phyloP scores from a whole-genome alignment of 2,797 vertebrate genomes.

The Etheostoma nigrum region DNA sequence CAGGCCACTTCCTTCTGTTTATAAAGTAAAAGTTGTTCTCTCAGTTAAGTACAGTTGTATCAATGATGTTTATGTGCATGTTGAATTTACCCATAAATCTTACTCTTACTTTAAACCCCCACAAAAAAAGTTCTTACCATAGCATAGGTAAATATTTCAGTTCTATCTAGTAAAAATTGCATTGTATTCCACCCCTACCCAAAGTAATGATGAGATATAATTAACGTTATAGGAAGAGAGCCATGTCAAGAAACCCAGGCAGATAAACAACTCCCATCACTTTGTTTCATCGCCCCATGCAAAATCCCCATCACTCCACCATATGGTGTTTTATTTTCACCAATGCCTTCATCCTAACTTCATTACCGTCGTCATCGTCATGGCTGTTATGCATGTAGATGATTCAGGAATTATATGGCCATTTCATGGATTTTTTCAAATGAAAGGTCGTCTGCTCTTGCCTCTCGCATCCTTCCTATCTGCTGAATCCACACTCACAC shows the following conservation, averaged over 20 bases:
- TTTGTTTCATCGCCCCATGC: constrained; percentile 1
- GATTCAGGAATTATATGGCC: no score
- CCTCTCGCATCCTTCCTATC: background rate
- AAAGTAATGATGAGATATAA: no score
- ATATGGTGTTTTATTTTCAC: background rate
- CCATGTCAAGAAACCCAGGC: no score
- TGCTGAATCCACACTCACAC: constrained; percentile 21
- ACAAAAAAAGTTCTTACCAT: background rate
- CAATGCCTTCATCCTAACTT: background rate
- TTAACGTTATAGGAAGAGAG: no score
- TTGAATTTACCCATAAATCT: constrained; percentile 1
- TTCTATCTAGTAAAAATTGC: no score
- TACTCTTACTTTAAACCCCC: background rate
- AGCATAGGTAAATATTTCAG: background rate
- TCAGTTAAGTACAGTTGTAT: background rate
- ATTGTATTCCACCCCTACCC: no score
- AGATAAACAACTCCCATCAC: no score
- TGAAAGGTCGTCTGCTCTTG: background rate
- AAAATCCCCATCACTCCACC: background rate
- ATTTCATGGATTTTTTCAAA: background rate
- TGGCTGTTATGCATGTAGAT: no score
- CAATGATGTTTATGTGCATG: constrained; percentile 2
- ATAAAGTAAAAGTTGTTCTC: constrained; percentile 44
- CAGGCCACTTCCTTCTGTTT: constrained; percentile 64
- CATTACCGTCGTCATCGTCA: background rate